These are phyloP conservation scores for Tyrophagus putrescentiae DNA, from an alignment of 1,140 invertebrate species.

Conservation along the genomic window DNA sequence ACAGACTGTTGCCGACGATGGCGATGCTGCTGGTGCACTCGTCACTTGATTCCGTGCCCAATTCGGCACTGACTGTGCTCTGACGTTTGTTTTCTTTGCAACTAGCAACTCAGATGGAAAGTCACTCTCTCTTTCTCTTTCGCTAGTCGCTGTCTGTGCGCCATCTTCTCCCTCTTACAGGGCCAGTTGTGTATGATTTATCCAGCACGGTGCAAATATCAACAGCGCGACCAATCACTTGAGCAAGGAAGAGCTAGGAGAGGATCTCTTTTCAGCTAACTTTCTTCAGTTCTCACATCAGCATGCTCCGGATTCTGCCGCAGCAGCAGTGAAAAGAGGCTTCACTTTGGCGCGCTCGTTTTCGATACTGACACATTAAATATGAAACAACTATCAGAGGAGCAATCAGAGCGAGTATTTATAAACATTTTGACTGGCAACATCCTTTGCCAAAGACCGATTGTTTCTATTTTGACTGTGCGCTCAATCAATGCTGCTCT, in stretches of 20 bases:
- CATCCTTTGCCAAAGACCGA: constrained; percentile 4
- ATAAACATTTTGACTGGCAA: constrained; percentile 8
- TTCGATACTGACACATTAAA: background rate
- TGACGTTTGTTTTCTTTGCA: background rate
- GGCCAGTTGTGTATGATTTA: constrained; percentile 12
- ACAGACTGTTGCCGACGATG: background rate
- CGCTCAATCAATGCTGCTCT: background rate
- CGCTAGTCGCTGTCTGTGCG: no score
- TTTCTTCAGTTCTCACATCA: no score
- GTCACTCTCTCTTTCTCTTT: no score
- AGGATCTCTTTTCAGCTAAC: no score
- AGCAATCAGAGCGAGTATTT: background rate
- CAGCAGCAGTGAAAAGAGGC: no score
- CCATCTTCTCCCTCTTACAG: no score
- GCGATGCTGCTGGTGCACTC: background rate
- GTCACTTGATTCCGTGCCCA: background rate
- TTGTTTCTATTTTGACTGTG: constrained; percentile 11
- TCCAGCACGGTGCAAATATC: background rate
- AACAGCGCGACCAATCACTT: background rate
- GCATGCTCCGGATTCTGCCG: no score
- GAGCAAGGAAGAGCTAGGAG: no score
- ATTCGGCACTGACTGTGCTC: background rate
- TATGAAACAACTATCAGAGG: constrained; percentile 4
- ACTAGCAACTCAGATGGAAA: background rate
- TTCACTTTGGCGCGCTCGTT: no score